Evolutionary conservation across 2,888 invertebrate species (phyloP).

Genomic region (Junonia oenone): DNA sequence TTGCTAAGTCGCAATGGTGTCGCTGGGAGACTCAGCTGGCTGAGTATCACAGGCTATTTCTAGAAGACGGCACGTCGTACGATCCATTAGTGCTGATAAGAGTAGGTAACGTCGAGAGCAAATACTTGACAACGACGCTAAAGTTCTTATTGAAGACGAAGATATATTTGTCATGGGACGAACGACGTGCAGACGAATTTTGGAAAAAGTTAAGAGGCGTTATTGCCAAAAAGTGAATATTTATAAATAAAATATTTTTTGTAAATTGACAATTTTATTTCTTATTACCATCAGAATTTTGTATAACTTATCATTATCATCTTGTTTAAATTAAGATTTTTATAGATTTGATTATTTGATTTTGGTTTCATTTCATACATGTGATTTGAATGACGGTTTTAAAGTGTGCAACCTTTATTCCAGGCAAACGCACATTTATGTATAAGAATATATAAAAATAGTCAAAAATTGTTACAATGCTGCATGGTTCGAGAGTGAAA

Average conservation of each 20-base stretch:
- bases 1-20: conserved; percentile 86
- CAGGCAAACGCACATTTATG: too few species aligned
- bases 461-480: too few species aligned
- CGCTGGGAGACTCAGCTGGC: conserved; percentile 85
- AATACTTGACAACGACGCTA: conserved; percentile 79
- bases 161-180: conserved; percentile 82
- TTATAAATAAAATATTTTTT: neutral
- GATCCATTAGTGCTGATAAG: conserved; percentile 82
- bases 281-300: too few species aligned
- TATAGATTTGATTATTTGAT: too few species aligned
- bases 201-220: conserved; percentile 63
- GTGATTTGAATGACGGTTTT: too few species aligned
- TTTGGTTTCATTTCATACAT: too few species aligned
- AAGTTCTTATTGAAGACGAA: conserved; percentile 82
- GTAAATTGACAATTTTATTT: neutral
- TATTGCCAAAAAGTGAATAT: conserved; percentile 35
- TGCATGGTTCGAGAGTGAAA: too few species aligned
- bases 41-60: conserved; percentile 81
- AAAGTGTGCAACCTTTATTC: too few species aligned
- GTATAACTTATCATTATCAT: too few species aligned
- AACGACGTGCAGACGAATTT: conserved; percentile 59
- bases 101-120: conserved; percentile 77
- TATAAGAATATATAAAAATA: too few species aligned
- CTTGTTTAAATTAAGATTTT: too few species aligned
- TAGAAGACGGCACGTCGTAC: conserved; percentile 76